Evolutionary conservation across 2,888 invertebrate genomes (phyloP), one percentile per base, ranked within the genome.

Genomic region (Tryphoninae sp.): DNA sequence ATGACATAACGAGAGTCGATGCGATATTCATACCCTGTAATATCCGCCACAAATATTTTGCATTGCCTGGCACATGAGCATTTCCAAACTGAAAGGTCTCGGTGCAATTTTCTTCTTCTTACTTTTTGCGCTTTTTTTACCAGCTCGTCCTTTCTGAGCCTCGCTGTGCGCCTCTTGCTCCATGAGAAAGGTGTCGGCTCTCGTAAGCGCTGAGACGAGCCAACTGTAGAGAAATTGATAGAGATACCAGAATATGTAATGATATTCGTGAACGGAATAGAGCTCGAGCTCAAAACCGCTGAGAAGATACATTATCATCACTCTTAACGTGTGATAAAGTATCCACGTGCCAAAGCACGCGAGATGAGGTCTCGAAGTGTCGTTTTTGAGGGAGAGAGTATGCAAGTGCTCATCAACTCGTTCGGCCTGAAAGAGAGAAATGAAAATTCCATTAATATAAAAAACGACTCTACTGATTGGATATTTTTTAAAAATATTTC

Each of bases 281-380:
- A 99, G 93, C 92, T 99, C 98, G 74, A 99, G 94, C 91, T 99
- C 98, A 88, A 99, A 97, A 0, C 99, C 99, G 23, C 98, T 96
- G 86, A 99, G 94, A 51, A 98, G 94, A 92, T 98, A 99, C 90
- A 98, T 96, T 87, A 98, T 96, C 98, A 99, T 98, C 45, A 98
- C 95, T 61, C 96, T 93, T 67, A 98, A 94, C 62, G 98, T 97
- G 92, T 99, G 98, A 93, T 98, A 98, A 83, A 99, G 93, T 53
- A 98, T 95, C 98, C 99, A 99, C 0, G 98, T 98, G 74, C 97
- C 97, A 90, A 97, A 97, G 91, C 97, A 98, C 0, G 97, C 96
- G 64, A 95, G 92, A 91, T 97, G 96, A 58, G 95, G 95, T 23
- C 96, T 93, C 19, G 95, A 94, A 42, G 94, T 93, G 68, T 96